A percentile compares a stretch with the other conserved stretches of the same genome.
Evolutionary conservation across 2,113 vertebrate genomes (phyloP).

Genomic region (Petrocephalus microphthalmus): DNA sequence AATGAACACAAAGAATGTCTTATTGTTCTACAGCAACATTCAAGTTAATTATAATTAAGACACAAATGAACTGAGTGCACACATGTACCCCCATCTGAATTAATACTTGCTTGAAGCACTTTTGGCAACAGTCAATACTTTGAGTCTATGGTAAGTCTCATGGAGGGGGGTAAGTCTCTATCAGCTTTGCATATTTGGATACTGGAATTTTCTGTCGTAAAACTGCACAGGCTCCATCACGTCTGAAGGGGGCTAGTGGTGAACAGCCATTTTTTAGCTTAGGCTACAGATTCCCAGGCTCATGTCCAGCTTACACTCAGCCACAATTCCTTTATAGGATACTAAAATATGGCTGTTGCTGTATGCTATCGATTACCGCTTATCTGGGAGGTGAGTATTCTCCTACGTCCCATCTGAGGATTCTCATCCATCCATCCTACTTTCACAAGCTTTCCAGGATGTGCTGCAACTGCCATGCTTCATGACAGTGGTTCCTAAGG

Average conservation of each 20-base stretch:
- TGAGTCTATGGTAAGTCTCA: neutral
- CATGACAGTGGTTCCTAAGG: neutral
- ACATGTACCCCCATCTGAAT: neutral
- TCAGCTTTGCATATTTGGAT: neutral
- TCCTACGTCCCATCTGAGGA: neutral
- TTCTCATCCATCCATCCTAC: neutral
- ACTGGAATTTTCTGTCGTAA: neutral
- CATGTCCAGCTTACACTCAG: neutral
- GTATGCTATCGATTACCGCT: neutral
- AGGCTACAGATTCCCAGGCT: neutral
- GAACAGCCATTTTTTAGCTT: neutral
- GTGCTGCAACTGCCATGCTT: neutral
- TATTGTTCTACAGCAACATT: neutral
- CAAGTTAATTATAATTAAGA: neutral
- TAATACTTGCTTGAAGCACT: neutral
- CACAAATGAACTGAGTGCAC: neutral
- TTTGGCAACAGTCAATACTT: neutral
- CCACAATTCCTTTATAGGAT: neutral
- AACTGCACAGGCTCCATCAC: neutral
- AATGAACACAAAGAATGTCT: constrained; percentile 2
- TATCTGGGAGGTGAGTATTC: neutral
- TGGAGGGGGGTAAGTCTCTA: neutral
- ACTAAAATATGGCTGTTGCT: neutral
- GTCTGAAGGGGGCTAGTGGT: neutral
- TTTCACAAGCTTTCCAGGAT: neutral